These are phyloP conservation scores for Paracanthobrama guichenoti DNA, from an alignment of 2,113 vertebrate genomes.

Conservation along the genomic window DNA sequence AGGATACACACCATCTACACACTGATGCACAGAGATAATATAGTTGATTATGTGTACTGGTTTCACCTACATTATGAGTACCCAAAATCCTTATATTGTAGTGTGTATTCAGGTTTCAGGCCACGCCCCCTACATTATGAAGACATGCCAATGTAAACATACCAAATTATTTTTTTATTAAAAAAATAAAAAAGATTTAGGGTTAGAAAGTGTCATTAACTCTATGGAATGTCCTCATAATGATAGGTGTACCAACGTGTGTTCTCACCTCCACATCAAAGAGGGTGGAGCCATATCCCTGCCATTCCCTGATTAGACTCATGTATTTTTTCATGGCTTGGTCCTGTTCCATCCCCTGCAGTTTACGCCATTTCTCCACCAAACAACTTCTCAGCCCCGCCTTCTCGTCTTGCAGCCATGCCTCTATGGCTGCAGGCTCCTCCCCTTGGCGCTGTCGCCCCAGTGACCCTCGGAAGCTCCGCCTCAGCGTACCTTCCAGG, in stretches of 20 bases:
- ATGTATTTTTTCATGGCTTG: conserved; percentile 95
- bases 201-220: too few species aligned
- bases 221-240: too few species aligned
- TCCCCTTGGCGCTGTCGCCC: conserved; percentile 85
- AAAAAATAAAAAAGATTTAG: too few species aligned
- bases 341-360: conserved; percentile 90
- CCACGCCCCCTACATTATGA: too few species aligned
- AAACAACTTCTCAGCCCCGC: conserved; percentile 80
- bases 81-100: too few species aligned
- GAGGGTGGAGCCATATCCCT: conserved; percentile 92
- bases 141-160: too few species aligned
- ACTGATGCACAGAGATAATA: conserved; percentile 67
- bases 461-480: conserved; percentile 87
- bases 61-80: too few species aligned
- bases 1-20: conserved; percentile 87
- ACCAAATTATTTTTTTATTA: too few species aligned
- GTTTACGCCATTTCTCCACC: conserved; percentile 92
- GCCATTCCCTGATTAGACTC: conserved; percentile 92
- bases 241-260: not conserved
- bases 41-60: not conserved
- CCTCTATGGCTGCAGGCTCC: conserved; percentile 84
- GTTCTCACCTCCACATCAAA: conserved; percentile 91
- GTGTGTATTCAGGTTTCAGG: too few species aligned
- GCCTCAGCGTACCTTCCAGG: conserved; percentile 90
- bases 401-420: conserved; percentile 90